phyloP scores from a whole-genome alignment of 2,113 vertebrate species.

The Scartelaos histophorus region DNA sequence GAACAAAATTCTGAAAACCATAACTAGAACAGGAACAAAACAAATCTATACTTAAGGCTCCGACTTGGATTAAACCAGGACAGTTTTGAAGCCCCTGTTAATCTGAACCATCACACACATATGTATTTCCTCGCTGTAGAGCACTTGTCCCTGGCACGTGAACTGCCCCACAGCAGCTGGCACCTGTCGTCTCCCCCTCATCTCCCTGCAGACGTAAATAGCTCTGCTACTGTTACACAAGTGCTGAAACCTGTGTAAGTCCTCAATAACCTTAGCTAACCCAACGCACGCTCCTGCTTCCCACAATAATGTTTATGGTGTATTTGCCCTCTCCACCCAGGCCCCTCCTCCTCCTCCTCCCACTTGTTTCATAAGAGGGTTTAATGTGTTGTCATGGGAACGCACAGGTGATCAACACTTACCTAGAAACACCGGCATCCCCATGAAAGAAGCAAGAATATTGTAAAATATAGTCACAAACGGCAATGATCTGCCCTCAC shows the following conservation, averaged over 20 bases:
- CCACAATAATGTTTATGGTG: neutral
- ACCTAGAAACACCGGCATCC: neutral
- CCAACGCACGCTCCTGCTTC: neutral
- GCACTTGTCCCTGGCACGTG: conserved; percentile 25
- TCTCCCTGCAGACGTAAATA: conserved; percentile 47
- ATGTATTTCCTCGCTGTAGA: neutral
- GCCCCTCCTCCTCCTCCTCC: no score
- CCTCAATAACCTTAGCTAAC: neutral
- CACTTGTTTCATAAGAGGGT: neutral
- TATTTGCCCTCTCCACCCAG: neutral
- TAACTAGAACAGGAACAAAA: no score
- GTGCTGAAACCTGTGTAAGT: neutral
- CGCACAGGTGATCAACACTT: conserved; percentile 1
- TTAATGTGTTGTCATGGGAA: neutral
- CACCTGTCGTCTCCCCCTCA: conserved; percentile 43
- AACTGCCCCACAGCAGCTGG: conserved; percentile 57
- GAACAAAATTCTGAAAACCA: no score
- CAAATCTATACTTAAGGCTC: no score
- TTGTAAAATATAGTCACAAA: no score
- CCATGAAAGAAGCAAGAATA: neutral
- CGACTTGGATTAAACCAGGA: no score
- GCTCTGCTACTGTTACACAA: conserved; percentile 19
- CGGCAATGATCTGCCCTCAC: no score
- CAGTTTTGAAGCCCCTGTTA: no score
- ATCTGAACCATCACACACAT: neutral